Evolutionary conservation across 1,140 invertebrate species (phyloP).

Genomic region (Lordiphosa clarofinis): DNA sequence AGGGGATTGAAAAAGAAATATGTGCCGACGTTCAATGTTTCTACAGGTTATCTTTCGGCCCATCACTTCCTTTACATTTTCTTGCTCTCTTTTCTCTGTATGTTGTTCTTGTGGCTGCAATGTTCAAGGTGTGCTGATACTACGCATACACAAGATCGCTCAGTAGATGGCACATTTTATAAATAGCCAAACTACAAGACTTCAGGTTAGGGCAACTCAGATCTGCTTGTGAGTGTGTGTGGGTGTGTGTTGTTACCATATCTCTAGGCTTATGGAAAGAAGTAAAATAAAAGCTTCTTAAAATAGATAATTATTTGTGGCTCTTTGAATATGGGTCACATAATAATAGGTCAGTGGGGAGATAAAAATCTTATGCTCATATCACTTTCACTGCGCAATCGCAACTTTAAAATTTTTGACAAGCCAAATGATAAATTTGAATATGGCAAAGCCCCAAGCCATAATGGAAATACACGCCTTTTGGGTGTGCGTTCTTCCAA

Average conservation of each 20-base stretch:
- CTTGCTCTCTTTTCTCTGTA: constrained; percentile 6
- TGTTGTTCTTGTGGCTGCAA: constrained; percentile 19
- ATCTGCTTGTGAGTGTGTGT: constrained; percentile 37
- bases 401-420: neutral
- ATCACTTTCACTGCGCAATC: constrained; percentile 19
- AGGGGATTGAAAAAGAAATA: no score
- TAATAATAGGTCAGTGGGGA: constrained; percentile 11
- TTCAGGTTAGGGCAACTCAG: constrained; percentile 60
- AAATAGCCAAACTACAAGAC: constrained; percentile 46
- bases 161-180: constrained; percentile 47
- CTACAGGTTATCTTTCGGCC: constrained; percentile 11
- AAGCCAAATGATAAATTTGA: neutral
- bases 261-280: constrained; percentile 55
- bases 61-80: neutral
- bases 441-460: constrained; percentile 35
- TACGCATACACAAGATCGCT: constrained; percentile 47
- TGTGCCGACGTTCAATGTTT: no score
- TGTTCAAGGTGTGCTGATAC: constrained; percentile 40
- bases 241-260: constrained; percentile 13
- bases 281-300: constrained; percentile 33
- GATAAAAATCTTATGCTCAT: constrained; percentile 6
- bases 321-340: constrained; percentile 22
- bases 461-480: constrained; percentile 31
- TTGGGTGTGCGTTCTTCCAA: constrained; percentile 28
- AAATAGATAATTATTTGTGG: constrained; percentile 46